These are phyloP conservation scores for Pitta sordida DNA, from an alignment of 2,113 vertebrate genomes.

Conservation along the genomic window DNA sequence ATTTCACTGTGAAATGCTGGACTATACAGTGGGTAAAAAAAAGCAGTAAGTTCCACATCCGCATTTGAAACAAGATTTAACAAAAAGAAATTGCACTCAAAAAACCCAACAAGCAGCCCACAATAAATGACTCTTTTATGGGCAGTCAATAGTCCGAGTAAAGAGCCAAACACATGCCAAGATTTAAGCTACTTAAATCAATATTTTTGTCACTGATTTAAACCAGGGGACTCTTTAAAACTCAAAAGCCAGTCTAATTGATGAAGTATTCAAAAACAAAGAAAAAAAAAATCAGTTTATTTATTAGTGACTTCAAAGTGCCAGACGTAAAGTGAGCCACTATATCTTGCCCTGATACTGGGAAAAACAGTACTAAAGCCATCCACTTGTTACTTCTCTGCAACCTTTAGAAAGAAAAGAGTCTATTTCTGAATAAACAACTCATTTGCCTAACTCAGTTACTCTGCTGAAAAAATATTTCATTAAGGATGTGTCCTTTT, in stretches of 20 bases:
- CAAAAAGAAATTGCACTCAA: neutral
- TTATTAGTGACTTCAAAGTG: neutral
- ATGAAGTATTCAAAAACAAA: neutral
- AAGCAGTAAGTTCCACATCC: neutral
- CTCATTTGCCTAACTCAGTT: neutral
- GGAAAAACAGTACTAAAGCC: neutral
- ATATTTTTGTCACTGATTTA: constrained; percentile 42
- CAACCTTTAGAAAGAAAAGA: neutral
- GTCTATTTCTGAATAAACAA: neutral
- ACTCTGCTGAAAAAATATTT: neutral
- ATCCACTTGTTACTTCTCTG: neutral
- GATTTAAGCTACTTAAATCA: constrained; percentile 21
- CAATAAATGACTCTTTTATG: neutral
- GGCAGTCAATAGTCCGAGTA: neutral
- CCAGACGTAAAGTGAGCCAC: neutral
- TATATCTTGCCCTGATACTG: neutral
- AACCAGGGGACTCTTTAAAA: constrained; percentile 10
- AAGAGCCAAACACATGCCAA: neutral
- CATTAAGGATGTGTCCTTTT: neutral
- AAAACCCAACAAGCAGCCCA: neutral
- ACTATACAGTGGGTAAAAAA: neutral
- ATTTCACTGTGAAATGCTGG: neutral
- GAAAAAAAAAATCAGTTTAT: constrained; percentile 2
- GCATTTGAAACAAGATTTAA: neutral
- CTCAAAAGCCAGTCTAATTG: neutral